Evolutionary conservation across 1,140 invertebrate genomes (phyloP).

Genomic region (Diorhabda sublineata): DNA sequence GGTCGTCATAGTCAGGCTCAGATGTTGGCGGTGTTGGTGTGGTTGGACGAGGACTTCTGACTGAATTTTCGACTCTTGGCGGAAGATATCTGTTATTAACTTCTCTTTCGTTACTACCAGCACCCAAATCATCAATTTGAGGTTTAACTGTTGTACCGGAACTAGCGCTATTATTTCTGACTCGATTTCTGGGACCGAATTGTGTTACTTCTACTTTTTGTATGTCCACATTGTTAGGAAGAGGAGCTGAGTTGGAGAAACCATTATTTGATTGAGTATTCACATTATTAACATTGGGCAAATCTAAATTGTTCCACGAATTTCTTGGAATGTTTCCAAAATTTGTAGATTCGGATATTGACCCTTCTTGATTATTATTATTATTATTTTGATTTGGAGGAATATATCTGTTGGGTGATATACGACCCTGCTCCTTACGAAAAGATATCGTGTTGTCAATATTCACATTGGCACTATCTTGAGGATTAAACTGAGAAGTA

Average conservation of each 20-base stretch:
- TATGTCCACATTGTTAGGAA: slow-evolving; percentile 3
- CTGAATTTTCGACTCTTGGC: not conserved
- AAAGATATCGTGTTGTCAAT: not conserved
- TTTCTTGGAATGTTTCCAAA: not conserved
- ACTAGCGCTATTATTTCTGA: not conserved
- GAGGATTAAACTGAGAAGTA: not conserved
- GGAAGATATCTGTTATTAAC: slow-evolving; percentile 7
- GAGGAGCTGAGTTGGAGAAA: not conserved
- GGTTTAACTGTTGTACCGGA: not conserved
- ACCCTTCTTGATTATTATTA: not conserved
- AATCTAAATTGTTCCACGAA: not conserved
- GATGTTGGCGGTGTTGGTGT: not conserved
- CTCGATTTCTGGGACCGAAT: not conserved
- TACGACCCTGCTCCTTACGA: not conserved
- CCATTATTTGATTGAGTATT: not conserved
- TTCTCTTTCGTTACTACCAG: not conserved
- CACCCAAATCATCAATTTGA: slow-evolving; percentile 5
- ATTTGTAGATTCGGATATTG: not conserved
- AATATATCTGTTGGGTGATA: not conserved
- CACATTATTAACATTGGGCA: not conserved
- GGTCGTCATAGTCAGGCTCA: not conserved
- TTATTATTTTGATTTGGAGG: not conserved
- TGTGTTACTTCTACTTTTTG: slow-evolving; percentile 9
- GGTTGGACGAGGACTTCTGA: not conserved
- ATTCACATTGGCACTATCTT: not conserved